Conservation (phyloP, 2,113 vertebrate genomes). For the Coracopsis vasa region DNA sequence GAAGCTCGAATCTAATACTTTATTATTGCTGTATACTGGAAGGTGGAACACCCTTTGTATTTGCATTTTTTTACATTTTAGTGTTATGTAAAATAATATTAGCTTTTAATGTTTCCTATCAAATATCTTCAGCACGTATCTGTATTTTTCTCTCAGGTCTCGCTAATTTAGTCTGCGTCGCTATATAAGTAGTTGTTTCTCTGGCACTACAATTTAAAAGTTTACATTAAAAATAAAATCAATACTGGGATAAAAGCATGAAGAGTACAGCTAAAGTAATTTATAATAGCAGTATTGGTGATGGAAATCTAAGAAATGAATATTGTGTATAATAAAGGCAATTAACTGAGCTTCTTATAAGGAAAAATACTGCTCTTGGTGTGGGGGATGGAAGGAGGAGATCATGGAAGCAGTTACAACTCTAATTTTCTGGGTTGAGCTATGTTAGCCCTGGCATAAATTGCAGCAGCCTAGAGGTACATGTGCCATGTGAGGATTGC, state of each 20-base stretch:
- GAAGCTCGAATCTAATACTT: neutral
- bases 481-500: slow-evolving; percentile 6
- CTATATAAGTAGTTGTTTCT: slow-evolving; percentile 35
- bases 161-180: slow-evolving; percentile 5
- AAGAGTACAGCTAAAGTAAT: slow-evolving; percentile 51
- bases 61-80: slow-evolving; percentile 25
- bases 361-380: slow-evolving; percentile 38
- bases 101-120: neutral
- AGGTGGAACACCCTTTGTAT: neutral
- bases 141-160: neutral
- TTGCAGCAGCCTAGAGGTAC: slow-evolving; percentile 45
- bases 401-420: slow-evolving; percentile 44
- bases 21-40: neutral
- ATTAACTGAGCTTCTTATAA: slow-evolving; percentile 36
- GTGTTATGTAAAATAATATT: neutral
- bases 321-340: slow-evolving; percentile 54
- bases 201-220: slow-evolving; percentile 53
- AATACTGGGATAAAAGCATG: slow-evolving; percentile 47
- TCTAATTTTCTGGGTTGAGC: slow-evolving; percentile 48
- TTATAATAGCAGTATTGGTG: slow-evolving; percentile 39
- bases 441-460: slow-evolving; percentile 40
- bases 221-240: slow-evolving; percentile 66
- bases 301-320: slow-evolving; percentile 54
- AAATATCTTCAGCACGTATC: neutral
- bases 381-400: slow-evolving; percentile 29